Conservation (phyloP, 2,113 vertebrate species). For the Xyrauchen texanus region DNA sequence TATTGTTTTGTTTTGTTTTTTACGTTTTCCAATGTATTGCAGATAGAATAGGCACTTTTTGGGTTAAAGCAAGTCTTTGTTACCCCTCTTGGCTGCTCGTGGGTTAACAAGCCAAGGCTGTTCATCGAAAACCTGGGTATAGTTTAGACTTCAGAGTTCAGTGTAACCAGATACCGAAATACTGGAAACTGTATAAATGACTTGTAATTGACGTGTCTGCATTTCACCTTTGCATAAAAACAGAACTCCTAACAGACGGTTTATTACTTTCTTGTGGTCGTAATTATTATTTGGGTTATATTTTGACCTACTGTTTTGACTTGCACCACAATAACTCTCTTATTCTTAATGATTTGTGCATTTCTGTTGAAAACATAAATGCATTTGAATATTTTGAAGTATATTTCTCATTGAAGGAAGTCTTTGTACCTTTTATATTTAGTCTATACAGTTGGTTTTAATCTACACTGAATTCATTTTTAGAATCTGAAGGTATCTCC, state of each 20-base stretch:
- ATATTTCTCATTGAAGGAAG: no score
- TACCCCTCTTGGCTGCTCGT: slow-evolving; percentile 6
- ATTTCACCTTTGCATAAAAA: slow-evolving; percentile 35
- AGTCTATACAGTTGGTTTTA: no score
- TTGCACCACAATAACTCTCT: slow-evolving; percentile 8
- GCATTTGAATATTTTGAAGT: no score
- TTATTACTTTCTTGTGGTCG: slow-evolving; percentile 49
- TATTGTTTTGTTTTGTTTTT: background rate
- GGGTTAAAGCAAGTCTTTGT: background rate
- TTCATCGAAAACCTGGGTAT: slow-evolving; percentile 38
- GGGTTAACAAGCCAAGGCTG: slow-evolving; percentile 29
- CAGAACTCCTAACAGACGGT: slow-evolving; percentile 40
- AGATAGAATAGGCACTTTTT: background rate
- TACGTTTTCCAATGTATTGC: background rate
- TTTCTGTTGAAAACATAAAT: no score
- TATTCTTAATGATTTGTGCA: background rate
- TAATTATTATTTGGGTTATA: slow-evolving; percentile 47
- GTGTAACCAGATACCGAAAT: slow-evolving; percentile 47
- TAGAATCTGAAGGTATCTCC: background rate
- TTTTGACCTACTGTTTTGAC: slow-evolving; percentile 40
- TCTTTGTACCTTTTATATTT: no score
- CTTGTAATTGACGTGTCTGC: slow-evolving; percentile 46
- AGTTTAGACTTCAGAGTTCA: background rate
- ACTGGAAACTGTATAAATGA: slow-evolving; percentile 42
- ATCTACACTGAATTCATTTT: background rate